Evolutionary conservation across 1,140 invertebrate species (phyloP), one percentile per base, ranked within the genome.

Genomic region (Aradophagus sp.): DNA sequence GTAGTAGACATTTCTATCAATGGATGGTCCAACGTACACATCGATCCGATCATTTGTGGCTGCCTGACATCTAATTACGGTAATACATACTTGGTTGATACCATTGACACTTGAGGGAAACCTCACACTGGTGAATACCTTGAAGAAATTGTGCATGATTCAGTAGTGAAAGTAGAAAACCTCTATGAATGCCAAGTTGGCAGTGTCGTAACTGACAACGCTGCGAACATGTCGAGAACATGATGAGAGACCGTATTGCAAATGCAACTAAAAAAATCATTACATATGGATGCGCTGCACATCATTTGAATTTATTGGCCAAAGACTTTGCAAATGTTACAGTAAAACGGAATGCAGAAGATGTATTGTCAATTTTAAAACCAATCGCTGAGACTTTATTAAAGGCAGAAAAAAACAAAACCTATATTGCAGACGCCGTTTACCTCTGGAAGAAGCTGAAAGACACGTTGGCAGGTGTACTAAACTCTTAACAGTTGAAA

Each of bases 331-430:
- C 19, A n/a, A 65, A 65, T 19, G 7, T 65, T 38, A 1, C 50
- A 1, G 14, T 65, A 10, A 65, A 55, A 48, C 23, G 61, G 14
- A 65, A 63, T 39, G 48, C 41, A 0, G 41, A 66, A 56, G 62
- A 56, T 27, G 16, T 56, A 15, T 13, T 66, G 0, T 17, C 36
- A n/a, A 41, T 56, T 48, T 56, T 66, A 15, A 66, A 56, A 14
- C 50, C 50, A 34, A 56, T 66, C 11, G 50, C 62, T 12, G 0
- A 17, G 1, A 31, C 42, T 19, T 45, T 66, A 35, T 19, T 12
- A 20, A 32, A 50, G 7, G 36, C 23, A 11, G 34, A 66, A 48
- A 14, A 2, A 14, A 66, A 56, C 15, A 29, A 17, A 7, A 8
- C 13, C 8, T 27, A 15, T 50, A 66, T 66, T 56, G 50, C 62